Evolutionary conservation across 2,888 invertebrate genomes (phyloP).

Genomic region (Orgyia antiqua): DNA sequence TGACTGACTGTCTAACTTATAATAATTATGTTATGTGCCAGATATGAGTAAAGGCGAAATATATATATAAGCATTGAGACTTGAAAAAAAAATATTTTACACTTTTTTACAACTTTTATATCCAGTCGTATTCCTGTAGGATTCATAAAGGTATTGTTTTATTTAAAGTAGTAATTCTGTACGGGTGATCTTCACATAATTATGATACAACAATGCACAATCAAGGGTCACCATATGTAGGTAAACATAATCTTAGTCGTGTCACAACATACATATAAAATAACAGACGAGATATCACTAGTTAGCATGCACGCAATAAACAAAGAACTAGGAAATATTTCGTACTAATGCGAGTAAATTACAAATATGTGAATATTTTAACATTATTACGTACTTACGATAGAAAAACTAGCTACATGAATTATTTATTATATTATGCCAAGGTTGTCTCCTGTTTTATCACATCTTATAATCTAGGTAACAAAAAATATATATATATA

Average conservation of each 20-base stretch:
- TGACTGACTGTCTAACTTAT: no score
- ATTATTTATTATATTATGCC: not conserved
- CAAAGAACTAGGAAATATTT: constrained; percentile 29
- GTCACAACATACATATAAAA: constrained; percentile 9
- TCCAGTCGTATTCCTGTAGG: no score
- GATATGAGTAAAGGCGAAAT: no score
- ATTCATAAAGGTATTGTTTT: no score
- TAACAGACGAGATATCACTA: constrained; percentile 13
- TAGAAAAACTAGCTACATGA: not conserved
- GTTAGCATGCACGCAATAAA: constrained; percentile 12
- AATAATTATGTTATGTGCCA: no score
- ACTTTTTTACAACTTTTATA: no score
- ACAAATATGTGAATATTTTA: not conserved
- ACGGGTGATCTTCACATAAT: no score
- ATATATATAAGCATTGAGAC: no score
- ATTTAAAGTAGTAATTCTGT: no score
- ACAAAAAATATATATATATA: no score
- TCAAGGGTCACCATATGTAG: constrained; percentile 7
- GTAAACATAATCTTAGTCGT: constrained; percentile 15
- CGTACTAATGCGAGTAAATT: constrained; percentile 2
- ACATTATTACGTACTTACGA: no score
- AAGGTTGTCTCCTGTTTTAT: not conserved
- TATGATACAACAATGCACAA: constrained; percentile 6
- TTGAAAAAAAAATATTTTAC: no score
- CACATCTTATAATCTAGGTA: not conserved